Conservation (phyloP, 1,140 invertebrate species). For the Drosophila tropicalis region DNA sequence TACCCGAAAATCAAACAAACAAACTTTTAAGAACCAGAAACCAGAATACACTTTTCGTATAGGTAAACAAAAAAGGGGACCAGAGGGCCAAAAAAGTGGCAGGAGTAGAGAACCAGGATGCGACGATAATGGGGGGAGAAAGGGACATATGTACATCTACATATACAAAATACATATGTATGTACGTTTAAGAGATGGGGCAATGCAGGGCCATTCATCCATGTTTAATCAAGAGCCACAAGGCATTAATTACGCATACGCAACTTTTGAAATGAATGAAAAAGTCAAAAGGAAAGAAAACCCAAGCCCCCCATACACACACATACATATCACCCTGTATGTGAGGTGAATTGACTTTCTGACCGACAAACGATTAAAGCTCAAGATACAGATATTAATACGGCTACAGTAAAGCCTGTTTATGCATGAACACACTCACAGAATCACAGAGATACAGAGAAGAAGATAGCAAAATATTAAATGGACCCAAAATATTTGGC, state of each 20-base stretch:
- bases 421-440: not conserved
- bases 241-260: conserved; percentile 73
- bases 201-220: conserved; percentile 7
- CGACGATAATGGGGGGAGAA: conserved; percentile 21
- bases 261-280: conserved; percentile 40
- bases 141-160: not conserved
- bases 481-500: too few species aligned
- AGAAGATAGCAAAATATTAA: too few species aligned
- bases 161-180: too few species aligned
- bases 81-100: conserved; percentile 13
- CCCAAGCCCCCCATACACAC: not conserved
- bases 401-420: not conserved
- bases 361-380: conserved; percentile 10
- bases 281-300: conserved; percentile 34
- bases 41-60: conserved; percentile 12
- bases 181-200: not conserved
- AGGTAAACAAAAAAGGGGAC: conserved; percentile 13
- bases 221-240: conserved; percentile 59
- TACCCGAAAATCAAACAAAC: conserved; percentile 14
- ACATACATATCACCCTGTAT: too few species aligned
- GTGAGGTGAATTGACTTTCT: conserved; percentile 11
- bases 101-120: not conserved
- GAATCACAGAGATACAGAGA: too few species aligned
- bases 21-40: conserved; percentile 13
- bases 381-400: not conserved